phyloP scores from a whole-genome alignment of 2,797 vertebrate species.

The Gymnoscopelus microlampas region DNA sequence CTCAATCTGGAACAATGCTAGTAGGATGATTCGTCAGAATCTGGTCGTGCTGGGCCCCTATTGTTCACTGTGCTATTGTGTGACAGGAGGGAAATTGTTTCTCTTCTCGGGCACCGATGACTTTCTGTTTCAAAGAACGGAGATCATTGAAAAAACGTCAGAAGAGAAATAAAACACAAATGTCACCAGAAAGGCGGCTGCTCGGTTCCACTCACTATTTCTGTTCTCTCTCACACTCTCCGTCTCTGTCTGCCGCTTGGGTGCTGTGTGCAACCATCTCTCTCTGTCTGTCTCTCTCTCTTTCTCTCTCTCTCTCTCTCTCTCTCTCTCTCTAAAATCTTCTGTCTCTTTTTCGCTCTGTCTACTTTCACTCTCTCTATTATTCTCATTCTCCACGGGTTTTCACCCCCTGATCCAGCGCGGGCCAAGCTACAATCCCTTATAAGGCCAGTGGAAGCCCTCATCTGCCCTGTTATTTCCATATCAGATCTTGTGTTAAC shows the following conservation, averaged over 20 bases:
- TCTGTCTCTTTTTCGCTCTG: conserved; percentile 16
- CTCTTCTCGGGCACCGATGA: conserved; percentile 61
- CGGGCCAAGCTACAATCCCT: conserved; percentile 71
- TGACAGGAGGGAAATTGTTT: conserved; percentile 68
- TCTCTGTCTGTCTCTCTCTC: conserved; percentile 1
- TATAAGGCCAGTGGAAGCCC: conserved; percentile 76
- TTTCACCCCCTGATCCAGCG: conserved; percentile 62
- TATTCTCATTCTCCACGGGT: conserved; percentile 48
- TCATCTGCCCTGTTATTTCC: conserved; percentile 75
- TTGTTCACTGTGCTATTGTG: conserved; percentile 63
- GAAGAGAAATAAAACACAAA: conserved; percentile 41
- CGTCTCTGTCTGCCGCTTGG: conserved; percentile 14
- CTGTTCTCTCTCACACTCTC: conserved; percentile 4
- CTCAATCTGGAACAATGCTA: conserved; percentile 59
- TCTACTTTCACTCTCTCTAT: conserved; percentile 28
- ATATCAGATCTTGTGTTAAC: conserved; percentile 75
- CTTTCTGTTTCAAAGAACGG: conserved; percentile 49
- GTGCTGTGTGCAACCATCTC: conserved; percentile 1
- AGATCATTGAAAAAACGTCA: conserved; percentile 46
- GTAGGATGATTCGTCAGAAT: conserved; percentile 53
- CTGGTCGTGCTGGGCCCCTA: conserved; percentile 34
- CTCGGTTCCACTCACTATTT: conserved; percentile 26
- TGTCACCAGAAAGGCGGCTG: conserved; percentile 26
- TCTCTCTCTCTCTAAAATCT: conserved; percentile 8
- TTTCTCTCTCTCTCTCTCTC: not conserved